Conservation (phyloP, 1,140 invertebrate genomes). For the Polypedilum pembai region DNA sequence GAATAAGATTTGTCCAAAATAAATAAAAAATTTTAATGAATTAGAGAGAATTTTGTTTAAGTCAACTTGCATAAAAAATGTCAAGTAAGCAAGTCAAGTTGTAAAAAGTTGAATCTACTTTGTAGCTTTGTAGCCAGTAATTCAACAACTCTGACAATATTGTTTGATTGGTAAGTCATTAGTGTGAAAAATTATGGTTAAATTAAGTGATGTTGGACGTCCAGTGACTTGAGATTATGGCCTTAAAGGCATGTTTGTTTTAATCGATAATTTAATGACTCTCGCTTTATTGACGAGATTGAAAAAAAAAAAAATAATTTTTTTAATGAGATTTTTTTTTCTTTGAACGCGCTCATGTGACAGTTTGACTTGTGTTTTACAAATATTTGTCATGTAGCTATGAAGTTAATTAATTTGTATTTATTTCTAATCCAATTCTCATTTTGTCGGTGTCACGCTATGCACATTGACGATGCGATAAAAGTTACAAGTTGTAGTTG, state of each 20-base stretch:
- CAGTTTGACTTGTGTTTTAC: background rate
- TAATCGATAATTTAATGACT: slow-evolving; percentile 27
- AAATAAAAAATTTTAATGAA: no score
- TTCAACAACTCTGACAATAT: no score
- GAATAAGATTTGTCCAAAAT: no score
- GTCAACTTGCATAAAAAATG: no score
- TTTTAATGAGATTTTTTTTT: background rate
- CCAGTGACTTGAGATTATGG: background rate
- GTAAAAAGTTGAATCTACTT: no score
- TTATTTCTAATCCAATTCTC: background rate
- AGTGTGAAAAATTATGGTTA: background rate
- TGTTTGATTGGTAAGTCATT: background rate
- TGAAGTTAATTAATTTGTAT: background rate
- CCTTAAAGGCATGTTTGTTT: slow-evolving; percentile 23
- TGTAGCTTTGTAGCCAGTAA: no score
- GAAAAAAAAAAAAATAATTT: background rate
- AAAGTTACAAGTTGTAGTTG: slow-evolving; percentile 12
- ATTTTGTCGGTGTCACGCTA: slow-evolving; percentile 7
- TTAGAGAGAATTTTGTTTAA: no score
- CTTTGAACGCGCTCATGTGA: background rate
- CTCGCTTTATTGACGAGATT: background rate
- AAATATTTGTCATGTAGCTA: slow-evolving; percentile 21
- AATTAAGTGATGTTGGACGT: slow-evolving; percentile 13
- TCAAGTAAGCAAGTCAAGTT: no score
- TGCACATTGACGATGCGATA: background rate